Conservation (phyloP, 2,888 invertebrate species). For the Microctonus aethiopoides region DNA sequence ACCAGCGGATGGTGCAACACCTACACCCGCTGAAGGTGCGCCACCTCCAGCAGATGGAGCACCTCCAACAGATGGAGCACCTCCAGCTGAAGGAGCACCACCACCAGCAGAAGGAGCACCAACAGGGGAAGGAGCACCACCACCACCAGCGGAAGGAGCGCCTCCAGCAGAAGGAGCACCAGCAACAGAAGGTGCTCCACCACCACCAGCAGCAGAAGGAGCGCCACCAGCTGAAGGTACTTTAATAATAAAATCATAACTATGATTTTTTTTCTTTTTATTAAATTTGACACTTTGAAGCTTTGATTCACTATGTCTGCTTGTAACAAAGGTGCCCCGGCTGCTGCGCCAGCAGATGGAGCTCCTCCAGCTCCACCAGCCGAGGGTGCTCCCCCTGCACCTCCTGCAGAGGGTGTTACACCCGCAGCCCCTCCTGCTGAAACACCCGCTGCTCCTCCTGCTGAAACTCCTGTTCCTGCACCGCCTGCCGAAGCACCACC, state of each 20-base stretch:
- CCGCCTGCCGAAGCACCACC: slow-evolving; percentile 43
- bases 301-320: background rate
- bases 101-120: slow-evolving; percentile 50
- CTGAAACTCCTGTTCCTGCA: slow-evolving; percentile 55
- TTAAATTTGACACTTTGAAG: background rate
- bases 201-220: slow-evolving; percentile 37
- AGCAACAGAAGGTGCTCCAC: slow-evolving; percentile 33
- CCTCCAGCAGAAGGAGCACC: slow-evolving; percentile 39
- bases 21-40: no score
- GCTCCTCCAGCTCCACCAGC: slow-evolving; percentile 49
- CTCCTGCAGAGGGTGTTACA: slow-evolving; percentile 42
- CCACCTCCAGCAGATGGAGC: slow-evolving; percentile 57
- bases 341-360: slow-evolving; percentile 52
- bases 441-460: slow-evolving; percentile 45
- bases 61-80: slow-evolving; percentile 47
- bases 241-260: background rate
- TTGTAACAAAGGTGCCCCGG: background rate
- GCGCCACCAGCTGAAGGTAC: slow-evolving; percentile 34
- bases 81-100: slow-evolving; percentile 53
- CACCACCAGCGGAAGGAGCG: slow-evolving; percentile 49
- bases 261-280: no score
- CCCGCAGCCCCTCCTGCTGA: slow-evolving; percentile 49
- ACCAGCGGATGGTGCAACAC: no score
- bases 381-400: slow-evolving; percentile 58
- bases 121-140: slow-evolving; percentile 46